Conservation (phyloP, 2,888 invertebrate genomes). For the Oegoconia quadripuncta region DNA sequence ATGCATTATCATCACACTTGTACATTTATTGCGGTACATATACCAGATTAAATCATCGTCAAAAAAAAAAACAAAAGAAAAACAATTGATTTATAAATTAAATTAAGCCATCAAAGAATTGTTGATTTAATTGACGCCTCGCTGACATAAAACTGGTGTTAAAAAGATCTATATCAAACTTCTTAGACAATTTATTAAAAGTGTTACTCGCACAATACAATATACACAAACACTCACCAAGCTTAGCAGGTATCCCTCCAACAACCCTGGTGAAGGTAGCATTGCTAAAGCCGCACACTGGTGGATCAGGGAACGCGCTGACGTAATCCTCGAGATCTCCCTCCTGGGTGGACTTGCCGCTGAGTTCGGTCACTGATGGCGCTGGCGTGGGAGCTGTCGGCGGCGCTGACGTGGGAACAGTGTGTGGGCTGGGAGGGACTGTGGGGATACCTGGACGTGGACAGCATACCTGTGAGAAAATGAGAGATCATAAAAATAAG, state of each 20-base stretch:
- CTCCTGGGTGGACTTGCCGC: constrained; percentile 4
- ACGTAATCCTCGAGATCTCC: constrained; percentile 39
- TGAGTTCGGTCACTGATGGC: constrained; percentile 10
- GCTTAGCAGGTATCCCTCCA: constrained; percentile 83
- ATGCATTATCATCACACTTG: no score
- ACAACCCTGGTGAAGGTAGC: constrained; percentile 81
- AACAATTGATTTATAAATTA: no score
- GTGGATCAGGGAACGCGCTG: constrained; percentile 52
- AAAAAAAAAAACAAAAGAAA: no score
- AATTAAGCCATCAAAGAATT: no score
- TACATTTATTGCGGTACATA: no score
- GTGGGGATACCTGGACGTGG: constrained; percentile 40
- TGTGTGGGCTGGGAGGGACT: constrained; percentile 13
- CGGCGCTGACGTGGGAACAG: constrained; percentile 25
- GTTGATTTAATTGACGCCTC: no score
- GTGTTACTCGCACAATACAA: no score
- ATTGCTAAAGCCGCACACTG: constrained; percentile 82
- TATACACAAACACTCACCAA: constrained; percentile 69
- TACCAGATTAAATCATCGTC: no score
- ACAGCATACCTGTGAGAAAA: constrained; percentile 53
- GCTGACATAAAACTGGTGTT: no score
- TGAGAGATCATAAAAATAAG: no score
- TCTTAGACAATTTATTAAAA: no score
- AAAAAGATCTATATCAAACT: no score
- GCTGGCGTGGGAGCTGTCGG: constrained; percentile 21